Base-by-base conservation (phyloP, 2,888 invertebrate genomes). In the Automeris io region DNA sequence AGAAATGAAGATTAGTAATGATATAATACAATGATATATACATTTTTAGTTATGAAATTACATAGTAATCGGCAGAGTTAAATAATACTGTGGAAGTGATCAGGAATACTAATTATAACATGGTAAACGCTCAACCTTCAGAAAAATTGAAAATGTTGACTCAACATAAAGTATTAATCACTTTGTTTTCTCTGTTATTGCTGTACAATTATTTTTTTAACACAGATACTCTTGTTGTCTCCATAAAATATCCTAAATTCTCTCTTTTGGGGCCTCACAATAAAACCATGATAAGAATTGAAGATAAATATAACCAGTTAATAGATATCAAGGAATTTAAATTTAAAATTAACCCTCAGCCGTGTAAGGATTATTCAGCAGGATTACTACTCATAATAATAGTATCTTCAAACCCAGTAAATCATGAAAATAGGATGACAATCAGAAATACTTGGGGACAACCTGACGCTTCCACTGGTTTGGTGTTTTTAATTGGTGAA, bases 371-470 rank as follows among this genome's bases (percentile, higher is more conserved):
- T 12, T 75, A 80, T 26, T 41, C 54, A 3, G 59, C 53, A 39
- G 70, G 69, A 0, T 75, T 91, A 8, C 71, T 92, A 16, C 74
- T 92, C 6, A 73, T 94, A 12, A 88, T 93, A 41, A 76, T 93
- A 18, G 82, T 92, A 2, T 90, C 92, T 54, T 92, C 94, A 0
- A 91, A 92, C 0, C 92, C 93, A 0, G 65, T 54, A 3, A 91
- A 95, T 62, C 68, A 73, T 13, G 86, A 87, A 11, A 91, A 92
- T 45, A 86, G 95, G n/a, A 77, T 77, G 35, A 68, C 90, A 0
- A 93, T 95, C 37, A 83, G 95, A 3, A 88, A 89, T 39, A 93
- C 94, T 0, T 95, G 94, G 95, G 95, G 92, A 0, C 79, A 81
- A 8, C 69, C 79, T 1, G 70, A 74, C 0, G 86, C 88, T 6